Percentiles rank a stretch among this genome's conserved stretches.
Evolutionary conservation across 2,113 vertebrate species (phyloP).

Genomic region (Eptesicus fuscus): DNA sequence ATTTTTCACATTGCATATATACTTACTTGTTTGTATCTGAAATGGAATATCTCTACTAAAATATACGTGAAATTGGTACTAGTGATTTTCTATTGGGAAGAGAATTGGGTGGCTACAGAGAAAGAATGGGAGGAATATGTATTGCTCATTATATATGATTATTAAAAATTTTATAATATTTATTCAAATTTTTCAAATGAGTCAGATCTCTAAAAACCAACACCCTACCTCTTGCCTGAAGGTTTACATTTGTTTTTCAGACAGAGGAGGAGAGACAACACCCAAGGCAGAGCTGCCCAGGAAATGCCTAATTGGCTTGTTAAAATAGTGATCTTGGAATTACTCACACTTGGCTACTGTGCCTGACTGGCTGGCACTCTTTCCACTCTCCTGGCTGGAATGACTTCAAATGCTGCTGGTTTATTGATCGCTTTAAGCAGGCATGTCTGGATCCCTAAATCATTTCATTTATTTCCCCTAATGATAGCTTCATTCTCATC

Average conservation of each 20-base stretch:
- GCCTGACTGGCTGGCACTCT: neutral
- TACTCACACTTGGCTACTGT: neutral
- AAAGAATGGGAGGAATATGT: neutral
- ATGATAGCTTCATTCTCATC: neutral
- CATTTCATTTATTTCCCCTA: neutral
- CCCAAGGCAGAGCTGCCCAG: neutral
- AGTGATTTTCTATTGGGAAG: neutral
- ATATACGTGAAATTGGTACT: neutral
- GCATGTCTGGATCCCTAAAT: neutral
- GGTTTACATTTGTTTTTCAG: neutral
- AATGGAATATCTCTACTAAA: neutral
- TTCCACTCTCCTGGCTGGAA: neutral
- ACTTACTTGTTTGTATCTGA: neutral
- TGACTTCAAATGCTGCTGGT: neutral
- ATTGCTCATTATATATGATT: neutral
- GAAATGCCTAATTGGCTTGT: neutral
- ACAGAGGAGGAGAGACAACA: neutral
- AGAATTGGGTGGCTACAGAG: neutral
- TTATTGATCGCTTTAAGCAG: neutral
- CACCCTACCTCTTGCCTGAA: neutral
- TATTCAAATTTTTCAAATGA: neutral
- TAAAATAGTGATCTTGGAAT: neutral
- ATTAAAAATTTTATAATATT: neutral
- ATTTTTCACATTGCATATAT: neutral
- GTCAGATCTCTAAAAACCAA: neutral